These are phyloP conservation scores for Achroia grisella DNA, from an alignment of 1,140 invertebrate species.

Conservation along the genomic window DNA sequence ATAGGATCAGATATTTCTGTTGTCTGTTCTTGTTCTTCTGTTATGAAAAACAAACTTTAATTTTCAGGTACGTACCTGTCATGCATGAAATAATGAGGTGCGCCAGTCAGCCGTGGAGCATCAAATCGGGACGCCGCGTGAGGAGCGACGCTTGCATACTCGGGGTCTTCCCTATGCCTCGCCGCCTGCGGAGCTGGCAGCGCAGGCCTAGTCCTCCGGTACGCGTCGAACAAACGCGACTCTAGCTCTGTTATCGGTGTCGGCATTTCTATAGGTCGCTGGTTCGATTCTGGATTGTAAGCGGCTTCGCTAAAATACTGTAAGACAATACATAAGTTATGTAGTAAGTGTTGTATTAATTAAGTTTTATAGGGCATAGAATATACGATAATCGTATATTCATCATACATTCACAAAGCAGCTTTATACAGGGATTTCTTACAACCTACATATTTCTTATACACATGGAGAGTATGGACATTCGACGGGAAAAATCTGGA, in stretches of 20 bases:
- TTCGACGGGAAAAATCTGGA: no score
- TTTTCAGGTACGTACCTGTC: constrained; percentile 39
- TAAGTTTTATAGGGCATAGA: no score
- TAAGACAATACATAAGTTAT: constrained; percentile 15
- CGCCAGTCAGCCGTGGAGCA: constrained; percentile 22
- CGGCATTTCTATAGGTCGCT: constrained; percentile 69
- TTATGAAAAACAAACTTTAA: no score
- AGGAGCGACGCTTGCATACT: constrained; percentile 61
- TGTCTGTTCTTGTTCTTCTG: no score
- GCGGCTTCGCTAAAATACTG: constrained; percentile 92
- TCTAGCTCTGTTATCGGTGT: constrained; percentile 55
- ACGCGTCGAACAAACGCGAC: constrained; percentile 59
- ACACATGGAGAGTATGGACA: no score
- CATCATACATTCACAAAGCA: no score
- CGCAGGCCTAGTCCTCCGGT: constrained; percentile 46
- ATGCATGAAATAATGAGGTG: constrained; percentile 57
- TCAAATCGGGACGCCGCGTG: constrained; percentile 45
- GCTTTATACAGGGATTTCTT: no score
- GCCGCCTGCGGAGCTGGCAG: constrained; percentile 53
- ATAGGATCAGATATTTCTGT: no score
- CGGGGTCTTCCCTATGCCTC: constrained; percentile 48
- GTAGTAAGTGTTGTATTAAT: no score
- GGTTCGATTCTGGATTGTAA: constrained; percentile 89
- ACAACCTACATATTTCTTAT: no score
- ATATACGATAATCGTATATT: no score